Percentiles rank a stretch among this genome's conserved stretches.
These are phyloP conservation scores for Chrysomela aeneicollis DNA, from an alignment of 2,888 invertebrate species.

Conservation along the genomic window DNA sequence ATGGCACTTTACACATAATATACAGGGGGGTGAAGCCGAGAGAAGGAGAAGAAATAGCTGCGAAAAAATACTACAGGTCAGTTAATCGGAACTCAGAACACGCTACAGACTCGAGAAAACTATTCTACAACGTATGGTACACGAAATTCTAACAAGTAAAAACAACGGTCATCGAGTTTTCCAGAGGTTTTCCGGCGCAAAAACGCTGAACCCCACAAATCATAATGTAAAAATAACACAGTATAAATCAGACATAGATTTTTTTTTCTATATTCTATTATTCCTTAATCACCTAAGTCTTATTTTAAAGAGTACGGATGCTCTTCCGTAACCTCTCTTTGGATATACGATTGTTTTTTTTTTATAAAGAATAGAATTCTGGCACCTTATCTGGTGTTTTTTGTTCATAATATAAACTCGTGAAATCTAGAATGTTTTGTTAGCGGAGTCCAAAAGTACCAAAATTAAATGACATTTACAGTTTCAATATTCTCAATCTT, in stretches of 20 bases:
- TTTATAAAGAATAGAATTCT: constrained; percentile 47
- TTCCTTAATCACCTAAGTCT: constrained; percentile 45
- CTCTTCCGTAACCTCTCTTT: constrained; percentile 42
- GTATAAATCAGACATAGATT: constrained; percentile 41
- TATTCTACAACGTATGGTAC: constrained; percentile 36
- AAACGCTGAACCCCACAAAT: constrained; percentile 23
- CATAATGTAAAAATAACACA: constrained; percentile 41
- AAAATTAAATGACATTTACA: neutral
- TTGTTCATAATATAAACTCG: constrained; percentile 42
- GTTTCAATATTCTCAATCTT: too few species aligned
- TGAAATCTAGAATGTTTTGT: constrained; percentile 23
- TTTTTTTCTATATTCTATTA: constrained; percentile 34
- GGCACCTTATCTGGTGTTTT: constrained; percentile 50
- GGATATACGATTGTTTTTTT: constrained; percentile 51
- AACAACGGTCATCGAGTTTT: too few species aligned
- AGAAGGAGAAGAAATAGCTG: constrained; percentile 30
- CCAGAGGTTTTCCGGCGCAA: too few species aligned
- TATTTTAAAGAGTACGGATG: constrained; percentile 30
- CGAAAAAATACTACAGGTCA: constrained; percentile 33
- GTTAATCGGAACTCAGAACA: constrained; percentile 36
- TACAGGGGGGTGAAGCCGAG: constrained; percentile 39
- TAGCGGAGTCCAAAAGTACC: constrained; percentile 15
- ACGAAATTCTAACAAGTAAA: constrained; percentile 38
- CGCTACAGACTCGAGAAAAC: constrained; percentile 34
- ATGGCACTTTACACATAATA: constrained; percentile 62